Conservation (phyloP, 2,113 vertebrate species). For the Onychorhynchus coronatus region DNA sequence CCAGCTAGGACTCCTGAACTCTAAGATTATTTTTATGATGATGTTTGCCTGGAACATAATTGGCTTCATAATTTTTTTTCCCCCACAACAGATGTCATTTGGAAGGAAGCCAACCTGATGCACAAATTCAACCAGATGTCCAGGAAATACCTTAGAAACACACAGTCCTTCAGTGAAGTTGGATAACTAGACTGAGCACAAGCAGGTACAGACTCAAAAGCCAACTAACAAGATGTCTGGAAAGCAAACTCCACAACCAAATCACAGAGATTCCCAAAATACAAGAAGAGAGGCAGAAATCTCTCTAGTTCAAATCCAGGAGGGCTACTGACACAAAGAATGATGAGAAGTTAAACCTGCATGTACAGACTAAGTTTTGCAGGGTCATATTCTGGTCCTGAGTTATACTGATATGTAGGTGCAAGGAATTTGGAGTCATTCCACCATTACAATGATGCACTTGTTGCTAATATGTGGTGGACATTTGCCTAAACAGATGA, state of each 20-base stretch:
- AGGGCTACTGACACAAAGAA: neutral
- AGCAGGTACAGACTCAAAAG: neutral
- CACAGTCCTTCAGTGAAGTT: neutral
- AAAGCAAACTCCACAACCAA: neutral
- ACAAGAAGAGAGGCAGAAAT: neutral
- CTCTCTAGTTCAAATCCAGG: neutral
- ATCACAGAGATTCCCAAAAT: neutral
- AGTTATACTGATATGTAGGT: neutral
- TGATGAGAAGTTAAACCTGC: neutral
- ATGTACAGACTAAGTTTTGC: neutral
- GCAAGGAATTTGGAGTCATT: neutral
- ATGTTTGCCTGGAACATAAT: neutral
- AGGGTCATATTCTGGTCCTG: neutral
- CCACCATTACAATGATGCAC: neutral
- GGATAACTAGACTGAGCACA: neutral
- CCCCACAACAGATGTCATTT: slow-evolving; percentile 7
- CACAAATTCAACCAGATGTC: slow-evolving; percentile 31
- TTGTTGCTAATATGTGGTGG: neutral
- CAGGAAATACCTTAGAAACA: slow-evolving; percentile 25
- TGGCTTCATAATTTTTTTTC: neutral
- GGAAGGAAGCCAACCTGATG: neutral
- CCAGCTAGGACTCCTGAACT: neutral
- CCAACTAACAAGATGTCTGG: neutral
- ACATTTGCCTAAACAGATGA: neutral
- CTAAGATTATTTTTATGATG: neutral